Percentiles rank a stretch among this genome's conserved stretches.
These are phyloP conservation scores for Labroides dimidiatus DNA, from an alignment of 2,797 vertebrate genomes.

Conservation along the genomic window DNA sequence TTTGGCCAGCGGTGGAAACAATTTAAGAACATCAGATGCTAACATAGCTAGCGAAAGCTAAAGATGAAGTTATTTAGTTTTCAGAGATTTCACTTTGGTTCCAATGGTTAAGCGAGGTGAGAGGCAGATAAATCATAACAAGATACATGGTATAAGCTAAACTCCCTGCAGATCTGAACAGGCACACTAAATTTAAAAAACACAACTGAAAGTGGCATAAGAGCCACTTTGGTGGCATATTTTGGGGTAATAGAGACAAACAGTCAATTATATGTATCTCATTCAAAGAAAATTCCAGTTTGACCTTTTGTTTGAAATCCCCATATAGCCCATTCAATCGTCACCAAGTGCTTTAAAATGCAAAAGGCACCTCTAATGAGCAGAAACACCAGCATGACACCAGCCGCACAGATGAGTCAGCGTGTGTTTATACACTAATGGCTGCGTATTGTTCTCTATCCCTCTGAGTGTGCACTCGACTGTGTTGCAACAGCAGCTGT, in stretches of 20 bases:
- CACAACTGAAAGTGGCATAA: not conserved
- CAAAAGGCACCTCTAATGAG: conserved; percentile 51
- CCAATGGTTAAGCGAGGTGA: no score
- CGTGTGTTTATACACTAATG: conserved; percentile 50
- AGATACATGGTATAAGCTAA: no score
- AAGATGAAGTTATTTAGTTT: no score
- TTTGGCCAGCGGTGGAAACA: no score
- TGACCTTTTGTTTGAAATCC: conserved; percentile 18
- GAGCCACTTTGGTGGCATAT: not conserved
- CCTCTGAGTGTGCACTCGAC: conserved; percentile 33
- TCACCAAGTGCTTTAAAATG: conserved; percentile 44
- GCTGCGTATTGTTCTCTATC: conserved; percentile 50
- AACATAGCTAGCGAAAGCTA: no score
- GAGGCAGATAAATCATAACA: no score
- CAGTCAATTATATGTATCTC: not conserved
- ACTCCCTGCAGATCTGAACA: not conserved
- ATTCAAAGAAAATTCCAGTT: conserved; percentile 8
- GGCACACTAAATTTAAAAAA: not conserved
- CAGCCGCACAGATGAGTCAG: conserved; percentile 61
- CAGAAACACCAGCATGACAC: conserved; percentile 45
- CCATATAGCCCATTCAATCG: conserved; percentile 28
- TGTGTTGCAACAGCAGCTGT: conserved; percentile 26
- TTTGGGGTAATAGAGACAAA: not conserved
- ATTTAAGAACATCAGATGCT: no score
- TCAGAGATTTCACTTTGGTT: no score